Evolutionary conservation across 92 coral and sea anemone genomes (phyloP), one percentile per base, ranked within the genome.

Genomic region (Siderastrea siderea): DNA sequence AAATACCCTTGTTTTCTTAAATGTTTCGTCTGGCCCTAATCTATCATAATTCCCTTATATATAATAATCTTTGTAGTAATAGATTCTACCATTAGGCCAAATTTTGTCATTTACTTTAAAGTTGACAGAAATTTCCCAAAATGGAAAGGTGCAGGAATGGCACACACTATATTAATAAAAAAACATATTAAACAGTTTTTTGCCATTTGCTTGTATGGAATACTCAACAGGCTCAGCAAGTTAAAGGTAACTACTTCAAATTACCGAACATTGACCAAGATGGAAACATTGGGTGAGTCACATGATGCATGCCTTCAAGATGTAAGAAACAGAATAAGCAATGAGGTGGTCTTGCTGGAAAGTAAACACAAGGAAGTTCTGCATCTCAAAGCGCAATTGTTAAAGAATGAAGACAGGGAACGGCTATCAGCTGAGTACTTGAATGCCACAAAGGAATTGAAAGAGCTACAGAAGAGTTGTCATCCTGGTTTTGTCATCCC

Each of bases 401-500:
- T 86, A 44, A 84, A 86, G 45, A 68, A 68, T 54, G 16, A 63
- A 80, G 61, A 50, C 79, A 48, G 57, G 78, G 12, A 73, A 73
- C 38, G 45, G 9, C 3, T 1, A 69, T 69, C 74, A 67, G 44
- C 71, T 44, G 61, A 87, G 73, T 75, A 3, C 73, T 3, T 45
- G 14, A 87, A 81, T 62, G 78, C 92, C 77, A 75, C 12, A 45
- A 75, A 3, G 59, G 64, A 74, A 5, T 74, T 71, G 67, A 57
- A 12, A 65, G 91, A 86, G 51, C 47, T 47, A 55, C 88, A 86
- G 54, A 69, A 54, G 52, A 75, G 64, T 6, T 93, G 90, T 67
- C 96, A 90, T 73, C 92, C 94, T 88, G 94, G 94, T 63, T 93
- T 79, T 88, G 60, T 81, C n/a, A 73, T 84, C 62, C 71, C 91